Evolutionary conservation across 2,888 invertebrate genomes (phyloP).

Genomic region (Magallana nippona): DNA sequence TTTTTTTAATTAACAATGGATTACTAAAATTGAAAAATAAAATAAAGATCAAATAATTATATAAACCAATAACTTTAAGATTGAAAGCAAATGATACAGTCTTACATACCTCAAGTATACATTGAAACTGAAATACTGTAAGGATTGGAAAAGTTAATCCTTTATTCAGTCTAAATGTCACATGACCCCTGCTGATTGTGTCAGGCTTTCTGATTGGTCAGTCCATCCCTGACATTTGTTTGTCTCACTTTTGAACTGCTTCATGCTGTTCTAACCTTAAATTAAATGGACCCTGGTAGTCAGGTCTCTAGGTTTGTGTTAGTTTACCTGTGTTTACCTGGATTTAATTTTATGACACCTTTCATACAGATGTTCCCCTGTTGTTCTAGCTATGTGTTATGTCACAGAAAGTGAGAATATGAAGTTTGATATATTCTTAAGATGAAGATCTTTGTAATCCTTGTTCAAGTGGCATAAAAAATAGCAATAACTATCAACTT

Average conservation of each 20-base stretch:
- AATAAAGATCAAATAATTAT: not conserved
- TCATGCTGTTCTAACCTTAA: not conserved
- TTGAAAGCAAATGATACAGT: not conserved
- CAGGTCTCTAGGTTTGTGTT: not conserved
- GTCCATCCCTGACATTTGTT: constrained; percentile 10
- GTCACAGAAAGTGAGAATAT: constrained; percentile 3
- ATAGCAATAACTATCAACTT: not conserved
- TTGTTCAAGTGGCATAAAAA: not conserved
- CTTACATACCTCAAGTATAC: not conserved
- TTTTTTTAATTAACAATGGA: too few relatives aligned
- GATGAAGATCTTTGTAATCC: too few relatives aligned
- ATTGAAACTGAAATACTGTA: not conserved
- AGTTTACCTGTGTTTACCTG: not conserved
- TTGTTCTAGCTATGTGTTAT: not conserved
- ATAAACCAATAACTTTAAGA: not conserved
- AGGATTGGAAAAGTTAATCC: not conserved
- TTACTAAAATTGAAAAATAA: too few relatives aligned
- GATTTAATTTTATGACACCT: not conserved
- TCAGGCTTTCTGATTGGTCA: constrained; percentile 4
- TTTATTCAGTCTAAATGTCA: not conserved
- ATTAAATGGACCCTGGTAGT: not conserved
- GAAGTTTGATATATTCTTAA: too few relatives aligned
- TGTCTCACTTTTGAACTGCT: constrained; percentile 3
- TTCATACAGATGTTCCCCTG: not conserved
- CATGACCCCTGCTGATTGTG: constrained; percentile 16